Conservation (phyloP, 1,140 invertebrate species). For the Sarcophaga peregrina region DNA sequence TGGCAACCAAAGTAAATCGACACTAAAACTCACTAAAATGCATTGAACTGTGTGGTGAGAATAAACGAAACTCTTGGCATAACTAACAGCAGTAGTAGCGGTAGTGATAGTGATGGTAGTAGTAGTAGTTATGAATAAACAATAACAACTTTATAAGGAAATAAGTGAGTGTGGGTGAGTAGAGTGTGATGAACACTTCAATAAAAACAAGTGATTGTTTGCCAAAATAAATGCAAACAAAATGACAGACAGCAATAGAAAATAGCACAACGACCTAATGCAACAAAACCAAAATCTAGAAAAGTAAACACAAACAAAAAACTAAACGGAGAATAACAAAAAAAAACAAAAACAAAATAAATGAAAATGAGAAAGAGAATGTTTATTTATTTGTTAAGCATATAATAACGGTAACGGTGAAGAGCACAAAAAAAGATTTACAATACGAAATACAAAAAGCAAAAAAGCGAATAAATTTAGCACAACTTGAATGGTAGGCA, state of each 20-base stretch:
- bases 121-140: no score
- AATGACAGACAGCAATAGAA: not conserved
- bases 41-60: no score
- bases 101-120: not conserved
- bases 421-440: not conserved
- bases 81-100: no score
- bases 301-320: slow-evolving; percentile 1
- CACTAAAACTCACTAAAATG: no score
- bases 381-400: slow-evolving; percentile 1
- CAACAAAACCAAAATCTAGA: not conserved
- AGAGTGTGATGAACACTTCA: not conserved
- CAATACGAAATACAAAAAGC: not conserved
- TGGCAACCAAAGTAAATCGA: no score
- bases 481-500: no score
- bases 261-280: not conserved
- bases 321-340: no score
- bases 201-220: slow-evolving; percentile 19
- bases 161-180: no score
- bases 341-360: no score
- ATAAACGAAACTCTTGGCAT: no score
- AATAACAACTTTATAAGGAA: no score
- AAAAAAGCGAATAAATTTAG: not conserved
- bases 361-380: not conserved
- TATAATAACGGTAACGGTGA: not conserved
- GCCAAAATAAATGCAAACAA: not conserved